phyloP scores from a whole-genome alignment of 2,888 invertebrate genomes.

The Torymus texanus region DNA sequence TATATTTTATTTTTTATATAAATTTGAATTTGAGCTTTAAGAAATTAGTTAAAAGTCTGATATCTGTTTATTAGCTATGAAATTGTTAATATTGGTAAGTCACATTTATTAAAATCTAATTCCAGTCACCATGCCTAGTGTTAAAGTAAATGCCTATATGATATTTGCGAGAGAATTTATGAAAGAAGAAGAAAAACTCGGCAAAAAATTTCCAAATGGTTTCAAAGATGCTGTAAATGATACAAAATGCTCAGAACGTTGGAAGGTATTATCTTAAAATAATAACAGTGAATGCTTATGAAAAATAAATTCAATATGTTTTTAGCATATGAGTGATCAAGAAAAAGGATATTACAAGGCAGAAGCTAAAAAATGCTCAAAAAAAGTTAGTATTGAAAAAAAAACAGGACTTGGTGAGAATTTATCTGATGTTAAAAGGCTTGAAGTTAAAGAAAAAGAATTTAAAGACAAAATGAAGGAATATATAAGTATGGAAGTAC shows the following conservation, averaged over 20 bases:
- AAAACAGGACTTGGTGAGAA: slow-evolving; percentile 68
- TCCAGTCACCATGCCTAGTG: too few relatives aligned
- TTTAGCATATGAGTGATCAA: slow-evolving; percentile 41
- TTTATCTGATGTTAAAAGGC: slow-evolving; percentile 59
- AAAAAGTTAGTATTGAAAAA: slow-evolving; percentile 58
- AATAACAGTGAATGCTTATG: too few relatives aligned
- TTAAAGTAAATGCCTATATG: too few relatives aligned
- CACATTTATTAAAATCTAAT: too few relatives aligned
- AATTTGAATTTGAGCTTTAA: too few relatives aligned
- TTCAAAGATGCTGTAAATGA: slow-evolving; percentile 64
- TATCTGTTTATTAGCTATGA: too few relatives aligned
- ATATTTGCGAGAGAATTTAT: slow-evolving; percentile 61
- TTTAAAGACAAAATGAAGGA: slow-evolving; percentile 63
- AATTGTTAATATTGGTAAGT: too few relatives aligned
- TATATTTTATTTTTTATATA: too few relatives aligned
- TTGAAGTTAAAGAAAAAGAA: slow-evolving; percentile 56
- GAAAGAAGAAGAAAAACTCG: slow-evolving; percentile 60
- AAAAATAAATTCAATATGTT: not conserved
- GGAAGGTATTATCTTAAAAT: slow-evolving; percentile 65
- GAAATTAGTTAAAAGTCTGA: too few relatives aligned
- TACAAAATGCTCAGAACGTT: slow-evolving; percentile 61
- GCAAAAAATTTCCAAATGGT: slow-evolving; percentile 62
- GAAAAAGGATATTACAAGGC: slow-evolving; percentile 64
- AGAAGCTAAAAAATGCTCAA: slow-evolving; percentile 64
- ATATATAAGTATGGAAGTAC: slow-evolving; percentile 60